A percentile compares a stretch with the other conserved stretches of the same genome.
phyloP scores from a whole-genome alignment of 2,888 invertebrate genomes.

The Acrocera orbiculus region DNA sequence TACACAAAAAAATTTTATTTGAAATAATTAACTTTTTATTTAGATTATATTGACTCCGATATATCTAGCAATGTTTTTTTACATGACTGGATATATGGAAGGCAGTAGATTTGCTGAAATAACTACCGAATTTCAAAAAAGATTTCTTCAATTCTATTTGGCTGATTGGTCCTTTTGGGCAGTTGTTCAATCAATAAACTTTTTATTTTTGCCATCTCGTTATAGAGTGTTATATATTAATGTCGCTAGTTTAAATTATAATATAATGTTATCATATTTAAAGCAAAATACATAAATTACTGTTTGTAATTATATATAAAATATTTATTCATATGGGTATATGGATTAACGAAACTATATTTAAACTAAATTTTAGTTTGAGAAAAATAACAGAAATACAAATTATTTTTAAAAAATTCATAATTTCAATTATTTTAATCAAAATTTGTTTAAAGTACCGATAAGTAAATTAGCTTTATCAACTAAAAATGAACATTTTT shows the following conservation, averaged over 20 bases:
- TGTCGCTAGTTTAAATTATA: slow-evolving; percentile 67
- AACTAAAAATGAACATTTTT: too few species aligned
- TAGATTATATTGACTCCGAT: slow-evolving; percentile 57
- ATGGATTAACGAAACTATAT: too few species aligned
- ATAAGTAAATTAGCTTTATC: too few species aligned
- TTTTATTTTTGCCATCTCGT: slow-evolving; percentile 59
- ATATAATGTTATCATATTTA: slow-evolving; percentile 74
- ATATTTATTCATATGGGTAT: too few species aligned
- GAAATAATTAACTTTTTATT: slow-evolving; percentile 23
- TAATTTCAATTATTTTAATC: too few species aligned
- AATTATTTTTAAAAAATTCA: too few species aligned
- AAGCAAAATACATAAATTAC: too few species aligned
- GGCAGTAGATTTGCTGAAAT: slow-evolving; percentile 37
- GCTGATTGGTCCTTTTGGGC: slow-evolving; percentile 85
- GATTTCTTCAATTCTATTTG: slow-evolving; percentile 44
- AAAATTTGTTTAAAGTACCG: too few species aligned
- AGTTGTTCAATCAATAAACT: slow-evolving; percentile 77
- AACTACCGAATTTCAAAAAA: slow-evolving; percentile 43
- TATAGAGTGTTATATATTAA: slow-evolving; percentile 82
- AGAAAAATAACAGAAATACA: too few species aligned
- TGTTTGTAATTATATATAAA: too few species aligned
- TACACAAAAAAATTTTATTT: slow-evolving; percentile 2
- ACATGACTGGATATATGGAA: slow-evolving; percentile 62
- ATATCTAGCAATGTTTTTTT: slow-evolving; percentile 62
- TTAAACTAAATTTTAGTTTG: too few species aligned